These are phyloP conservation scores for Limosa lapponica DNA, from an alignment of 2,797 vertebrate species.

Conservation along the genomic window DNA sequence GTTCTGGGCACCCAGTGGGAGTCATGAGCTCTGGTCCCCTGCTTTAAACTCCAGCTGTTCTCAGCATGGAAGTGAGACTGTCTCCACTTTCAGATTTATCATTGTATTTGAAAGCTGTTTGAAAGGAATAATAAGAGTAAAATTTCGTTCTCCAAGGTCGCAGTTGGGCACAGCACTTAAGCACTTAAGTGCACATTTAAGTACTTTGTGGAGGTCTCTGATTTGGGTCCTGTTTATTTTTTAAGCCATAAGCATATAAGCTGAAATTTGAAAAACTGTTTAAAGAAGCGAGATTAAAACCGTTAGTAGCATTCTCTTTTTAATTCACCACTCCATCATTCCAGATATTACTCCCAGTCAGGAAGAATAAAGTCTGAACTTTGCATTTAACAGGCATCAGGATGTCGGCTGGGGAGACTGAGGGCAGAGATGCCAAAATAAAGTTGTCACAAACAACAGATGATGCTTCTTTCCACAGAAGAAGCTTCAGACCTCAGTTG, in stretches of 20 bases:
- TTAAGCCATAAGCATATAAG: neutral
- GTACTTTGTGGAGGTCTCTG: neutral
- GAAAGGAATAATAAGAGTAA: neutral
- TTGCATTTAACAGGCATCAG: neutral
- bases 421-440: neutral
- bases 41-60: neutral
- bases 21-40: neutral
- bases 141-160: neutral
- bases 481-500: neutral
- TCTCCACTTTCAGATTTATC: neutral
- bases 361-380: neutral
- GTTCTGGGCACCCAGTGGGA: neutral
- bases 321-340: neutral
- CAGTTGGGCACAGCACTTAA: neutral
- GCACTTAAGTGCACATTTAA: neutral
- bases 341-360: neutral
- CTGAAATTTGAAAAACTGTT: neutral
- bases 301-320: neutral
- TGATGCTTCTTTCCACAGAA: neutral
- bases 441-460: neutral
- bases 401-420: fast-evolving
- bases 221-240: neutral
- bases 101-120: neutral
- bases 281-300: neutral
- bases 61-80: neutral